Evolutionary conservation across 2,888 invertebrate genomes (phyloP), one percentile per base, ranked within the genome.

Genomic region (Pterostichus madidus): DNA sequence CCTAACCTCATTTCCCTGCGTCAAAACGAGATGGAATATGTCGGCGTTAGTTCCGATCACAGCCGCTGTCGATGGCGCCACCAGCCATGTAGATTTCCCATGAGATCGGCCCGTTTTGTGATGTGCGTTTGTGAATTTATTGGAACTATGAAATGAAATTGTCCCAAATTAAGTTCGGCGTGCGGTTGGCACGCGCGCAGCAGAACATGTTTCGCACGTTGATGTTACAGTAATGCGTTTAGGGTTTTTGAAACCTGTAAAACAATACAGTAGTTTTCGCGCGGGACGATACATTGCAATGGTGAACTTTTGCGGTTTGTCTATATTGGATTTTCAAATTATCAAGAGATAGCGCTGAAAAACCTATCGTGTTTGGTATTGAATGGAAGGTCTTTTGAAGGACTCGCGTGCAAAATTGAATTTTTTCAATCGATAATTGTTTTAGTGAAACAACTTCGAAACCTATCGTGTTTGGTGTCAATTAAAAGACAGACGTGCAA

Each of bases 91-190:
- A 59, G 59, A 61, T 79, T 79, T 79, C 79, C 61, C 79, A 24
- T 13, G 61, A 64, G 79, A 24, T 24, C 49, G 11, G 49, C 17
- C 49, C 61, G 79, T 61, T 79, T 78, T 64, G 64, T 24, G 32
- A 24, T 46, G 79, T 64, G 64, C 46, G 46, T 79, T 61, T 79
- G 64, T 64, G 75, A 52, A 53, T 75, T 75, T 79, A 79, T 79
- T 64, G 61, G 64, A 79, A 79, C 49, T 79, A 79, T 64, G 64
- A 79, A 79, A 79, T 64, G 79, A 64, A 79, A 79, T 79, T 79
- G 61, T 79, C 79, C 79, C 13, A 79, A 79, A 79, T 79, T 79
- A 79, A 79, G 79, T 79, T 64, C 32, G 59, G 64, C 64, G 32
- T 64, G 64, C 64, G 64, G 64, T 64, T 64, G 64, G 59, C 73